Percentiles rank a stretch among this genome's conserved stretches.
phyloP scores from a whole-genome alignment of 2,888 invertebrate genomes.

The Stenodera caucasica region DNA sequence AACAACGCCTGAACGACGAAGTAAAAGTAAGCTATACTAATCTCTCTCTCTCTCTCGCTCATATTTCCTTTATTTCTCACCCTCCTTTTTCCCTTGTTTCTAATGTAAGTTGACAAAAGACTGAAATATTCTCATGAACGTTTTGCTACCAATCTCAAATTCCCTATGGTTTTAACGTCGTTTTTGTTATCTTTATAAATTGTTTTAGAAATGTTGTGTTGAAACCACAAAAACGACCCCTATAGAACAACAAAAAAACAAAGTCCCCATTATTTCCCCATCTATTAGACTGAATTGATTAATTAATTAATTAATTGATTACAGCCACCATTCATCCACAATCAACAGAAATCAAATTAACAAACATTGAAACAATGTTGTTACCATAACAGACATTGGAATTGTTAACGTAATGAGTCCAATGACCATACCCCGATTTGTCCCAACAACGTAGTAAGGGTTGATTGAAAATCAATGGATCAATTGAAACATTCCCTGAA shows the following conservation, averaged over 20 bases:
- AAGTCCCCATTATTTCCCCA: not conserved
- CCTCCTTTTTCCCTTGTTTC: too few relatives aligned
- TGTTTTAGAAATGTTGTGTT: not conserved
- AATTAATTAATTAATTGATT: slow-evolving; percentile 6
- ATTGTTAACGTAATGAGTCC: slow-evolving; percentile 6
- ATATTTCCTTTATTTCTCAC: not conserved
- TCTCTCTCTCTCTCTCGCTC: not conserved
- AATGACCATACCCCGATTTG: not conserved
- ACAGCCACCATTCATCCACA: not conserved
- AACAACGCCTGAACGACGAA: slow-evolving; percentile 8
- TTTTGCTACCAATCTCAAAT: not conserved
- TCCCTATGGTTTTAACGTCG: not conserved
- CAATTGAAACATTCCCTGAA: not conserved
- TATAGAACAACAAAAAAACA: not conserved
- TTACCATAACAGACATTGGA: slow-evolving; percentile 1
- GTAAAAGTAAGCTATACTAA: not conserved
- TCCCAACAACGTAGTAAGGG: not conserved
- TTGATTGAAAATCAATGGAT: slow-evolving; percentile 3
- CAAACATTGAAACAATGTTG: slow-evolving; percentile 2
- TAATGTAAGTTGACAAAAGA: too few relatives aligned
- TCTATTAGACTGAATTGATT: not conserved
- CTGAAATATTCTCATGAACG: not conserved
- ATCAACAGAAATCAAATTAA: slow-evolving; percentile 5
- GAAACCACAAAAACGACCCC: too few relatives aligned
- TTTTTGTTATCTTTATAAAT: not conserved